These are phyloP conservation scores for Hippoglossus hippoglossus DNA, from an alignment of 2,797 vertebrate species.

Conservation along the genomic window DNA sequence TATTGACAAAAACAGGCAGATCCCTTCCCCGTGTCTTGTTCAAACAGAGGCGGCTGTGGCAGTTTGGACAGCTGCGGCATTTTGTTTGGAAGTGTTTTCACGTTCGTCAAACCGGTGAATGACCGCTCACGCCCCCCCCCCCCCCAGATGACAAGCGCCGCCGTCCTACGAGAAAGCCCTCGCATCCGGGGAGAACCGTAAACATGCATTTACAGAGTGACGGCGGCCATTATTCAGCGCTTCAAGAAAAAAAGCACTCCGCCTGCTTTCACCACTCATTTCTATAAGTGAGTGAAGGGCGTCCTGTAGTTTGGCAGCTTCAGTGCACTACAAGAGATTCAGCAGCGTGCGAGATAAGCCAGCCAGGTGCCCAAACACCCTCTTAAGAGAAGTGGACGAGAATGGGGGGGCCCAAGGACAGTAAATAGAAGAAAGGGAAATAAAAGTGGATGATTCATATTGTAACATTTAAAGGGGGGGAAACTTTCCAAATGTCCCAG, in stretches of 20 bases:
- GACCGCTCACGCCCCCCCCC: conserved; percentile 25
- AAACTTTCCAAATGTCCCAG: conserved; percentile 37
- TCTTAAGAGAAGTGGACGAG: conserved; percentile 14
- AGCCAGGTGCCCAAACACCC: conserved; percentile 12
- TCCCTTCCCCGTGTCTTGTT: conserved; percentile 25
- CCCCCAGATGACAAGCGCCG: conserved; percentile 40
- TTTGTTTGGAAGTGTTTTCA: conserved; percentile 65
- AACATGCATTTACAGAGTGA: conserved; percentile 44
- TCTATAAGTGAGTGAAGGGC: conserved; percentile 44
- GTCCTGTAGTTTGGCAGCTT: conserved; percentile 50
- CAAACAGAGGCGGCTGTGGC: conserved; percentile 50
- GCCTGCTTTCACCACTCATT: conserved; percentile 57
- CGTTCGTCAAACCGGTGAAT: conserved; percentile 64
- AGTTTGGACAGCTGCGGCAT: conserved; percentile 67
- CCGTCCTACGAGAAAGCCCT: conserved; percentile 42
- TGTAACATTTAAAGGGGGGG: conserved; percentile 38
- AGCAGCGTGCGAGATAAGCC: conserved; percentile 46
- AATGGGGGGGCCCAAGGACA: conserved; percentile 10
- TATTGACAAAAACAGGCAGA: conserved; percentile 42
- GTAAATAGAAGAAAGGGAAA: conserved; percentile 37
- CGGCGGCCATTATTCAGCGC: conserved; percentile 37
- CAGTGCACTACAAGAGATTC: conserved; percentile 39
- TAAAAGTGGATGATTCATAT: conserved; percentile 60
- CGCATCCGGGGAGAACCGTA: conserved; percentile 19
- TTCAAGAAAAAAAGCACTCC: conserved; percentile 20